Base-by-base conservation (phyloP, 2,797 vertebrate species). In the Stomatorhinus walkeri region DNA sequence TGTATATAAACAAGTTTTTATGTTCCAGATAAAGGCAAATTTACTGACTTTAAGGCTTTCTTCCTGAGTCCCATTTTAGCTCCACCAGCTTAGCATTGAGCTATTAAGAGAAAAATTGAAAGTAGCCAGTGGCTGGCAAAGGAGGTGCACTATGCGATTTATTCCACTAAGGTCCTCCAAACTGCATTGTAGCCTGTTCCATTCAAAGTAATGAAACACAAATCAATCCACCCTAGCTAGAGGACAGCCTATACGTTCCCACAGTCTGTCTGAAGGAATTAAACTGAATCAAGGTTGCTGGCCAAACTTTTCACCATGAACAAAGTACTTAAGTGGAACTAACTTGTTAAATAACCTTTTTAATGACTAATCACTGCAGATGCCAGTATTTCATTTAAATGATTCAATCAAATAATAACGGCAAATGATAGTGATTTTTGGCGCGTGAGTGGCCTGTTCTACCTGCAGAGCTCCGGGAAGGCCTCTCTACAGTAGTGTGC, bases 1-100 rank as follows among this genome's bases (percentile, higher is more conserved):
- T 68, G 87, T 87, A 64, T 36, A 87, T 87, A 87, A 87, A 87
- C 59, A 87, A 43, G n/a, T 68, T 61, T 59, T 86, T 87, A 51
- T 87, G 52, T 40, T 54, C 49, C 12, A 86, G 49, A 86, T 86
- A 86, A 86, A 86, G 84, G 48, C 51, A 54, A 54, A 22, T 54
- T 86, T 24, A 51, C 51, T 86, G 14, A 32, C 10, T 86, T 83
- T 32, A 14, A 36, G 22, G 51, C 24, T 52, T 68, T 72, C 5
- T 36, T 36, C 14, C 32, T 2, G 36, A 46, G 76, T 9, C 16
- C 40, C 19, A 46, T 43, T 81, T 81, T 46, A 46, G 40, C 19
- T 81, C 76, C 19, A 81, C 40, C 40, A 22, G 76, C 76, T 81
- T 81, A 43, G 40, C 76, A 22, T 1, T 81, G 40, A 81, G 40